A percentile compares a stretch with the other conserved stretches of the same genome.
Evolutionary conservation across 2,113 vertebrate species (phyloP).

Genomic region (Phalacrocorax brasilianus): DNA sequence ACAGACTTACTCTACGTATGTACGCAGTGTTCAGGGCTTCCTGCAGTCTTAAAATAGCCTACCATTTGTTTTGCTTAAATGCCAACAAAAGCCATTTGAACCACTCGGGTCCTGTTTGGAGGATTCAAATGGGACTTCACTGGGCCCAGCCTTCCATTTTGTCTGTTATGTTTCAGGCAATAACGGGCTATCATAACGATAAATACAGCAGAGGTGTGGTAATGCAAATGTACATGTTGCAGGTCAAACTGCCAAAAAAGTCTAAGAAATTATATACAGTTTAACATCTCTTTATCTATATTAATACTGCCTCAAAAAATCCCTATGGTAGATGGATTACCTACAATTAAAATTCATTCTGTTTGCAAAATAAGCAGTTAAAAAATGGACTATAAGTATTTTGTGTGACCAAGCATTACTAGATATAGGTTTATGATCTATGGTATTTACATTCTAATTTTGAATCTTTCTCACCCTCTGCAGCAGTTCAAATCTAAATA

Average conservation of each 20-base stretch:
- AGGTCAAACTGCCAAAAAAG: neutral
- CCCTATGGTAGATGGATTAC: neutral
- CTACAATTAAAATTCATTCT: neutral
- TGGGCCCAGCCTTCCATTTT: neutral
- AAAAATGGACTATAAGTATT: neutral
- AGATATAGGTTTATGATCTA: neutral
- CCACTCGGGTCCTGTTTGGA: neutral
- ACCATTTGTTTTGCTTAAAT: neutral
- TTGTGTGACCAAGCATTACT: neutral
- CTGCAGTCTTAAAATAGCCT: neutral
- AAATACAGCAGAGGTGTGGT: neutral
- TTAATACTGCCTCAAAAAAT: neutral
- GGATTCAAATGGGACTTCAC: neutral
- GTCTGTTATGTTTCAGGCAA: neutral
- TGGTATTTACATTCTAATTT: neutral
- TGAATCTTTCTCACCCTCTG: neutral
- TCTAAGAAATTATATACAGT: neutral
- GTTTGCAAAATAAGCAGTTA: neutral
- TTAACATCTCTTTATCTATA: neutral
- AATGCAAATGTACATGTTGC: neutral
- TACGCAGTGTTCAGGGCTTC: neutral
- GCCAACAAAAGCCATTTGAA: neutral
- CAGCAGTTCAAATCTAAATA: neutral
- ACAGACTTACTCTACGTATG: neutral
- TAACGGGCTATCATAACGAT: neutral